phyloP scores from a whole-genome alignment of 2,888 invertebrate genomes.

The Acleris literana region DNA sequence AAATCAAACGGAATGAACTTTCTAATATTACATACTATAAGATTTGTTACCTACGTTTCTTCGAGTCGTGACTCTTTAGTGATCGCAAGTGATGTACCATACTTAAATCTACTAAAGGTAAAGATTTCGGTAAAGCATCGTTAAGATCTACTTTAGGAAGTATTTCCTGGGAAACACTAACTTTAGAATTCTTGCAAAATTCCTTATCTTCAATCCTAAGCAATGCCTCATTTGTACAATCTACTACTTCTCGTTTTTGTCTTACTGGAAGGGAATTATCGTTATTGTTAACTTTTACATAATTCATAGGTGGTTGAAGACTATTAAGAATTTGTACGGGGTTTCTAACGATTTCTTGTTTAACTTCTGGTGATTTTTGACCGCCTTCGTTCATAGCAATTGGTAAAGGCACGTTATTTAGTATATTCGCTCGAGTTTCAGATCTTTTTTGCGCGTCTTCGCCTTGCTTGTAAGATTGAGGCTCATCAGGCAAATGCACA shows the following conservation, averaged over 20 bases:
- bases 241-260: slow-evolving; percentile 67
- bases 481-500: slow-evolving; percentile 67
- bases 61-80: slow-evolving; percentile 62
- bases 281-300: slow-evolving; percentile 34
- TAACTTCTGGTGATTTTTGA: slow-evolving; percentile 32
- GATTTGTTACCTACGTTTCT: slow-evolving; percentile 47
- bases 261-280: slow-evolving; percentile 43
- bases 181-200: slow-evolving; percentile 54
- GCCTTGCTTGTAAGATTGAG: slow-evolving; percentile 69
- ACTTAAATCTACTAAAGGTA: slow-evolving; percentile 51
- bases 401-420: slow-evolving; percentile 58
- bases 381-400: slow-evolving; percentile 54
- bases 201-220: slow-evolving; percentile 59
- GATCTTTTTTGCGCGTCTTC: slow-evolving; percentile 56
- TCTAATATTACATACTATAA: too few relatives aligned
- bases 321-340: slow-evolving; percentile 33
- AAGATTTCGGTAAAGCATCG: slow-evolving; percentile 52
- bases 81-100: slow-evolving; percentile 63
- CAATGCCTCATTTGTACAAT: slow-evolving; percentile 58
- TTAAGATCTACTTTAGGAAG: slow-evolving; percentile 57
- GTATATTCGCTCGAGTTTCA: slow-evolving; percentile 39
- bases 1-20: too few relatives aligned
- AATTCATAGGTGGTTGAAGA: slow-evolving; percentile 34
- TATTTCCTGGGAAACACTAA: slow-evolving; percentile 43
- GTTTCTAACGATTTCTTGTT: slow-evolving; percentile 29